These are phyloP conservation scores for Chrysolina oricalcia DNA, from an alignment of 2,888 invertebrate species.

Conservation along the genomic window DNA sequence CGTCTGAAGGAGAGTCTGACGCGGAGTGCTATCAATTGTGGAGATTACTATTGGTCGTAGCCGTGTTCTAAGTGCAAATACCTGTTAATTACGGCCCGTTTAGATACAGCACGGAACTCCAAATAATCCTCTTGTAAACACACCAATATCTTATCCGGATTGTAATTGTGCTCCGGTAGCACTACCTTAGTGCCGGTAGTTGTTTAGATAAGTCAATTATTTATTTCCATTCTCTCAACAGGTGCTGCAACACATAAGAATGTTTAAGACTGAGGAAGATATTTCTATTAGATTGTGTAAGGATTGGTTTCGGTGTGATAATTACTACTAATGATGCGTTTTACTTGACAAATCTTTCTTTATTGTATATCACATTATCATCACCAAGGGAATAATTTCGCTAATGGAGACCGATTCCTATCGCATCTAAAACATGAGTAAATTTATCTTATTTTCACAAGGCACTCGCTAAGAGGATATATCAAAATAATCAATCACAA, in stretches of 20 bases:
- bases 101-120: constrained; percentile 57
- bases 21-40: constrained; percentile 54
- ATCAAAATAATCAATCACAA: too few species aligned
- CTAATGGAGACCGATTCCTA: too few species aligned
- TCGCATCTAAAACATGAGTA: too few species aligned
- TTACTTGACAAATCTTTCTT: too few species aligned
- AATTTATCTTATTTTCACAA: too few species aligned
- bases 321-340: too few species aligned
- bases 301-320: background rate
- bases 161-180: constrained; percentile 59
- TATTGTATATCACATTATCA: too few species aligned
- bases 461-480: too few species aligned
- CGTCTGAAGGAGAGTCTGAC: constrained; percentile 37
- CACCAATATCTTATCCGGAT: constrained; percentile 63
- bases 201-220: constrained; percentile 62
- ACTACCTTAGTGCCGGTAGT: constrained; percentile 57
- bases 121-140: constrained; percentile 61
- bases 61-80: constrained; percentile 63
- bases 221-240: constrained; percentile 53
- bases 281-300: background rate
- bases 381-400: too few species aligned
- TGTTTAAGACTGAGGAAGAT: background rate
- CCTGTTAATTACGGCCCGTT: constrained; percentile 62
- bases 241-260: constrained; percentile 31
- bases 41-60: constrained; percentile 56